Evolutionary conservation across 2,113 vertebrate genomes (phyloP).

Genomic region (Chaenogobius annularis): DNA sequence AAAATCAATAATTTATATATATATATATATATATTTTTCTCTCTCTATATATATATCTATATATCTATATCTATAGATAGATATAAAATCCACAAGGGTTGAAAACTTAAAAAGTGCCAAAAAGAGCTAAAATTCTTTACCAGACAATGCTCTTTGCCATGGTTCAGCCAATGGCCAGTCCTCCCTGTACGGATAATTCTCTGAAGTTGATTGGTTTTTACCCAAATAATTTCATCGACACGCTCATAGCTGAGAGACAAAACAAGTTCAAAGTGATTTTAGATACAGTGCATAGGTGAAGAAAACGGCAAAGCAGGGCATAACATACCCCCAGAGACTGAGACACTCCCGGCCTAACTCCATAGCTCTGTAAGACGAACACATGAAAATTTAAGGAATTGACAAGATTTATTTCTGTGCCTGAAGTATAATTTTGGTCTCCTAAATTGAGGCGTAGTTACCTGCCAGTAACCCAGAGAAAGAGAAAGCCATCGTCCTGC

Average conservation of each 20-base stretch:
- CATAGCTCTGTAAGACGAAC: conserved; percentile 81
- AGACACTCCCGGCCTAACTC: conserved; percentile 91
- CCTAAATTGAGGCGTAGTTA: conserved; percentile 39
- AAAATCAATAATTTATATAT: background rate
- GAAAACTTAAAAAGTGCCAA: no score
- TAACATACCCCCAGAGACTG: conserved; percentile 88
- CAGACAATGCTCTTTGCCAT: conserved; percentile 93
- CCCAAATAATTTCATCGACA: conserved; percentile 94
- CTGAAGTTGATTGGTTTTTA: conserved; percentile 94
- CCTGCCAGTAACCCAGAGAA: conserved; percentile 95
- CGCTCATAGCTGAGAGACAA: conserved; percentile 81
- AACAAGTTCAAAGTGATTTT: conserved; percentile 1
- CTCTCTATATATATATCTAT: no score
- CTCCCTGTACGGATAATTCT: conserved; percentile 90
- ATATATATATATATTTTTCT: no score
- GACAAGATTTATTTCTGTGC: background rate
- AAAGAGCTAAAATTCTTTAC: conserved; percentile 56
- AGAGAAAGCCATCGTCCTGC: conserved; percentile 93
- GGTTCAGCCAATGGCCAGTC: conserved; percentile 92
- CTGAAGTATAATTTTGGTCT: background rate
- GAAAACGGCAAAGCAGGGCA: background rate
- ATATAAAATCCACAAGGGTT: no score
- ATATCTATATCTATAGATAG: no score
- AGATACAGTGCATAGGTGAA: background rate
- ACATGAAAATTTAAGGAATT: background rate